Evolutionary conservation across 35 echinoderm and acorn worm species (phyloP).

Genomic region (Eucidaris tribuloides): DNA sequence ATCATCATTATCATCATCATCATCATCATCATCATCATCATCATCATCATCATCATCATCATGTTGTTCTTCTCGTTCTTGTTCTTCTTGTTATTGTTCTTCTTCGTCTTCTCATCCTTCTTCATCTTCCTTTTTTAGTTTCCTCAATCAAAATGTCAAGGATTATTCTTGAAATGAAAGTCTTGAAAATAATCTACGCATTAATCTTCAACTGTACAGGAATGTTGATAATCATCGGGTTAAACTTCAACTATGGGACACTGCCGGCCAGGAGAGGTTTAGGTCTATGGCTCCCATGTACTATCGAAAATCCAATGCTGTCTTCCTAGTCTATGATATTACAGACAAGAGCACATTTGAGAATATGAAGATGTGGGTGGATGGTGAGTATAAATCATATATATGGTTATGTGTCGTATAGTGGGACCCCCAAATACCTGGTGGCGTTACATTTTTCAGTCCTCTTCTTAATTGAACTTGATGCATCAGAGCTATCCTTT

Average conservation of each 20-base stretch:
- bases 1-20: not conserved
- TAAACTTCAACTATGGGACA: slow-evolving; percentile 94
- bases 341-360: slow-evolving; percentile 76
- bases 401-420: too few species aligned
- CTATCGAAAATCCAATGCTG: slow-evolving; percentile 96
- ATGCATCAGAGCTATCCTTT: too few species aligned
- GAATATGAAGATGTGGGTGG: slow-evolving; percentile 77
- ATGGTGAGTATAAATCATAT: slow-evolving; percentile 74
- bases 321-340: slow-evolving; percentile 94
- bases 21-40: not conserved
- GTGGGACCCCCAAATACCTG: too few species aligned
- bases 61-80: not conserved
- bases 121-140: too few species aligned
- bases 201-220: too few species aligned
- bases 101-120: too few species aligned
- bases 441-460: too few species aligned
- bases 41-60: not conserved
- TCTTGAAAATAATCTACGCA: too few species aligned
- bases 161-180: too few species aligned
- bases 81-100: too few species aligned
- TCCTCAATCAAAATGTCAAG: too few species aligned
- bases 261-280: slow-evolving; percentile 95
- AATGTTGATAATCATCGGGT: slow-evolving; percentile 91
- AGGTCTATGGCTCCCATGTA: slow-evolving; percentile 98
- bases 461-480: too few species aligned